Percentiles rank a stretch among this genome's conserved stretches.
Conservation (phyloP, 2,797 vertebrate genomes). For the Urophycis tenuis region DNA sequence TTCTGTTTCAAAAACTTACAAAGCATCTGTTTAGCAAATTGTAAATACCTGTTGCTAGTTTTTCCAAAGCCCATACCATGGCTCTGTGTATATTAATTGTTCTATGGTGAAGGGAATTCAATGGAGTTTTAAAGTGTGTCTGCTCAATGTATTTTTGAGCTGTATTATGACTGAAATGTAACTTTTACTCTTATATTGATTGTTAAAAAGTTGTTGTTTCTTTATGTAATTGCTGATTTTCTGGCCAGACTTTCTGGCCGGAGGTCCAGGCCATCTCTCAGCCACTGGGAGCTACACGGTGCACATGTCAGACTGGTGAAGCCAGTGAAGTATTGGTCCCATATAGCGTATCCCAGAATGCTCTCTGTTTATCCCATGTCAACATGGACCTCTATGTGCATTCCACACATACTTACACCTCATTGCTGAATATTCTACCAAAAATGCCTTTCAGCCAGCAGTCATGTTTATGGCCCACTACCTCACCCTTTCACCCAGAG, state of each 20-base stretch:
- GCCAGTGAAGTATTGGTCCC: conserved; percentile 34
- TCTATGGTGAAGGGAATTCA: not conserved
- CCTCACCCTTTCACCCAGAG: conserved; percentile 40
- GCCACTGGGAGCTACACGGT: not conserved
- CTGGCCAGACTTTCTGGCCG: not conserved
- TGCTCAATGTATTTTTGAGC: not conserved
- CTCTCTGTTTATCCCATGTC: conserved; percentile 64
- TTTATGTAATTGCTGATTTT: not conserved
- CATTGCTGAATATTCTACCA: conserved; percentile 64
- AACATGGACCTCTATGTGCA: conserved; percentile 61
- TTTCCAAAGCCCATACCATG: no score
- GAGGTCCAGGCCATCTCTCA: not conserved
- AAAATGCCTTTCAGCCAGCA: conserved; percentile 56
- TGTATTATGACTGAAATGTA: not conserved
- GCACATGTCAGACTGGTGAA: conserved; percentile 21
- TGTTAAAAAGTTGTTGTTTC: no score
- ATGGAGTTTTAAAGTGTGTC: not conserved
- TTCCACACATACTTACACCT: conserved; percentile 67
- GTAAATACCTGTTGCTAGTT: not conserved
- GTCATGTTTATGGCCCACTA: conserved; percentile 50
- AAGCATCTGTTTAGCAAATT: not conserved
- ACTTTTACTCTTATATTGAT: not conserved
- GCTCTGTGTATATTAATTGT: no score
- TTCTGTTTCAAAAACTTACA: not conserved
- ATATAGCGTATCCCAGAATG: conserved; percentile 54